phyloP scores from a whole-genome alignment of 2,888 invertebrate species.

The Hymenopus coronatus region DNA sequence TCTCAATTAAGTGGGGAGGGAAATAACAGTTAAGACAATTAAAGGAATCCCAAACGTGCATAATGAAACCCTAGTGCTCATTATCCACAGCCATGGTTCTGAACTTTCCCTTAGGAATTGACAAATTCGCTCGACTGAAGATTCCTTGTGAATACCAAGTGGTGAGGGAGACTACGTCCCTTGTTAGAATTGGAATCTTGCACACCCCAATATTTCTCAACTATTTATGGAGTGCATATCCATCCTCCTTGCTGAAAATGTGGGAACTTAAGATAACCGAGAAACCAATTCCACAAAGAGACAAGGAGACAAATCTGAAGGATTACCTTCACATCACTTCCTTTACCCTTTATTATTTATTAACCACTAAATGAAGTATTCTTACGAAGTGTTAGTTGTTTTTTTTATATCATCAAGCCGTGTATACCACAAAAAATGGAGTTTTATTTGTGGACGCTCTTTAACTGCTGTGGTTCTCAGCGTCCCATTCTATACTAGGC shows the following conservation, averaged over 20 bases:
- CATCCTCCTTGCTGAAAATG: no score
- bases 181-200: neutral
- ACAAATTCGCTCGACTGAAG: neutral
- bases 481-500: no score
- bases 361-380: no score
- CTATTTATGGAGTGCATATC: neutral
- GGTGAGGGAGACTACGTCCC: no score
- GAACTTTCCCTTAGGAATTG: neutral
- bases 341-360: no score
- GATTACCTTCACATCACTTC: no score
- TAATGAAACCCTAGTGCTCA: neutral
- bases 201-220: neutral
- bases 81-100: neutral
- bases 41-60: neutral
- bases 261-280: neutral
- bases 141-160: neutral
- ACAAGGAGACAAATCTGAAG: no score
- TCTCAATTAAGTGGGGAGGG: neutral
- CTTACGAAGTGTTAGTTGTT: no score
- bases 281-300: neutral
- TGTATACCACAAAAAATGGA: no score
- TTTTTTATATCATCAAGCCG: no score
- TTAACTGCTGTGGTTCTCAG: no score
- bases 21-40: neutral
- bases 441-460: no score